Conservation (phyloP, 1,140 invertebrate genomes). For the Drusus annulatus region DNA sequence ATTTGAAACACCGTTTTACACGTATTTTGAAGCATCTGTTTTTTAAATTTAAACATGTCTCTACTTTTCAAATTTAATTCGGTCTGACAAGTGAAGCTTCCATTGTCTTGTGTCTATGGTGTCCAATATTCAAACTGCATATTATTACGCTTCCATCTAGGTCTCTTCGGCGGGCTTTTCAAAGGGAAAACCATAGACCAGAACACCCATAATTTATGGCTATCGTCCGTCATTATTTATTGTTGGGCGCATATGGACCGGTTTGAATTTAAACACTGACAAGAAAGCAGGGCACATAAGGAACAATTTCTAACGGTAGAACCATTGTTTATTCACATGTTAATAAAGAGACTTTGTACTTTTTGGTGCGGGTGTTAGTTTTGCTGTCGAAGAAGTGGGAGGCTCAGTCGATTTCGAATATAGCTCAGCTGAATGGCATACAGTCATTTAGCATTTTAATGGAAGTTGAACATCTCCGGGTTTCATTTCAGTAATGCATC, state of each 20-base stretch:
- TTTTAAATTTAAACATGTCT: background rate
- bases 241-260: constrained; percentile 30
- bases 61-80: background rate
- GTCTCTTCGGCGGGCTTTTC: background rate
- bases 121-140: constrained; percentile 30
- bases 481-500: background rate
- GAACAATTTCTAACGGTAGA: background rate
- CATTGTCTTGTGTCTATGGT: constrained; percentile 33
- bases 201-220: constrained; percentile 26
- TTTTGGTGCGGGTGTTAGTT: background rate
- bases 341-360: background rate
- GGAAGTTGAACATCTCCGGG: background rate
- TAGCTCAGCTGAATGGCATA: background rate
- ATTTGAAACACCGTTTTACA: no score
- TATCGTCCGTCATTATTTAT: constrained; percentile 38
- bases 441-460: constrained; percentile 25
- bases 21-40: no score
- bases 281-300: background rate
- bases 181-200: constrained; percentile 8
- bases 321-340: background rate
- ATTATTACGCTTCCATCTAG: constrained; percentile 18
- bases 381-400: background rate
- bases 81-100: constrained; percentile 7
- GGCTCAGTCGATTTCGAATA: background rate
- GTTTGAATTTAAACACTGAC: background rate